Evolutionary conservation across 1,140 invertebrate genomes (phyloP), one percentile per base, ranked within the genome.

Genomic region (Centruroides vittatus): DNA sequence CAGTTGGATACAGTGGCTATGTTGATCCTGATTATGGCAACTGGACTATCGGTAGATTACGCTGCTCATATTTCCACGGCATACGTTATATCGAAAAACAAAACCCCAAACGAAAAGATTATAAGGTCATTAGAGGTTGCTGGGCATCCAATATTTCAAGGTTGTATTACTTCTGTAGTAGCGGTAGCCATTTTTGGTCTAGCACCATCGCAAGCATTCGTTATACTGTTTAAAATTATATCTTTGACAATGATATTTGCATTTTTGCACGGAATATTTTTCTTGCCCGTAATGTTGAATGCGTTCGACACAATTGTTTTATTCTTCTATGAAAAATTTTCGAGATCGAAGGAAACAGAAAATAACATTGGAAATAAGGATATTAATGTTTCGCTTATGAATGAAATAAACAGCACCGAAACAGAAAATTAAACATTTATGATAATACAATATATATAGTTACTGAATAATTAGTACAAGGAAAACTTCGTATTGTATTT

Each of bases 1-100:
- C 93, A 90, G 70, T 76, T 98, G 48, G 93, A 96, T 73, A 92
- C 92, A 6, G 94, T 98, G 67, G 96, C 93, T 0, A 98, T 97
- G 93, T 95, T 98, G 47, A 96, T 97, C 69, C 78, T 98, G 3
- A 96, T 98, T 56, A 96, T 98, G 91, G 95, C 92, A 69, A 94
- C 97, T 50, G 94, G 94, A 53, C 97, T 97, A 75, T 94, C 90
- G 5, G 92, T 98, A 0, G 93, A 98, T 70, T 98, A 95, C 71
- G 93, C 91, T 0, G 93, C 93, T 5, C 93, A 98, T 69, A 96
- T 97, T 54, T 94, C 91, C 66, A 95, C 97, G 70, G 90, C 90
- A 0, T 51, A n/a, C 34, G 34, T 51, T 51, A n/a, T 34, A 51
- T n/a, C 12, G 12, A 51, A 51, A 51, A 51, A 51, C 12, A 34